These are phyloP conservation scores for Drosophila kurseongensis DNA, from an alignment of 1,140 invertebrate genomes.

Conservation along the genomic window DNA sequence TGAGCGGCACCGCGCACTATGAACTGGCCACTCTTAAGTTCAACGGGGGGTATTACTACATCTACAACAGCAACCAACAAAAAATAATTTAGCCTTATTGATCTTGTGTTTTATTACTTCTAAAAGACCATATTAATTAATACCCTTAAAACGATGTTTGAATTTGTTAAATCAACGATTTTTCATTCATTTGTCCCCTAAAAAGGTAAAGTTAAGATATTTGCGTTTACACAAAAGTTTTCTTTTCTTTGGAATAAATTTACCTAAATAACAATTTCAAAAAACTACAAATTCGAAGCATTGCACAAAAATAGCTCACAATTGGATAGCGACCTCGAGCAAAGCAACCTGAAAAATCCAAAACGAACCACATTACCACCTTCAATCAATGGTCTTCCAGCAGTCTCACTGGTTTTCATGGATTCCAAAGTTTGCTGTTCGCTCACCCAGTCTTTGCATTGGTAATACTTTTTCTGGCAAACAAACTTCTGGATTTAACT, in stretches of 20 bases:
- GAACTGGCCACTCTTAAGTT: constrained; percentile 44
- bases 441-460: neutral
- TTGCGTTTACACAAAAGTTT: no score
- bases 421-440: constrained; percentile 9
- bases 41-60: constrained; percentile 60
- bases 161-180: no score
- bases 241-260: no score
- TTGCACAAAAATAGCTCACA: neutral
- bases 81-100: constrained; percentile 19
- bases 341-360: neutral
- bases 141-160: neutral
- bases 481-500: constrained; percentile 41
- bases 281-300: no score
- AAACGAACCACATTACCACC: constrained; percentile 5
- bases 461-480: neutral
- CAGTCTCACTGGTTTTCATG: constrained; percentile 6
- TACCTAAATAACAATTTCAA: no score
- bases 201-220: no score
- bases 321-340: neutral
- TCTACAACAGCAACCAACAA: constrained; percentile 49
- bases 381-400: constrained; percentile 10
- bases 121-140: neutral
- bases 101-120: neutral
- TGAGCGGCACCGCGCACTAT: neutral
- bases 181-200: no score